Evolutionary conservation across 2,113 vertebrate genomes (phyloP).

Genomic region (Recurvirostra avosetta): DNA sequence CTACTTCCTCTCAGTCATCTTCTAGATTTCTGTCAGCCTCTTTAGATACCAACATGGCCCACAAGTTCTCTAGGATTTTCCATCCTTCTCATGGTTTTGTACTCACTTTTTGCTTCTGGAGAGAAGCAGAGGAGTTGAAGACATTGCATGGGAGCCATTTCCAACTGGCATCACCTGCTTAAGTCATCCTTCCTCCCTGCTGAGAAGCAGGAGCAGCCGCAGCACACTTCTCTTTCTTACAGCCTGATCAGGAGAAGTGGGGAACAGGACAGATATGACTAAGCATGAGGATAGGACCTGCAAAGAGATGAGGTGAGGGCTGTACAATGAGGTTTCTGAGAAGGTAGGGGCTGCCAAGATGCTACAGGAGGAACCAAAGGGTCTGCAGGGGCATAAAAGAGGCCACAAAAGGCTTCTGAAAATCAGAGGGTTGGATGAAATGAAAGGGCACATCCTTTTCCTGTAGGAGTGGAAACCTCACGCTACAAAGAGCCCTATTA

Average conservation of each 20-base stretch:
- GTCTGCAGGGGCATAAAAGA: neutral
- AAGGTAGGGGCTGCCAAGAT: neutral
- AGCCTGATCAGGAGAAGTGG: neutral
- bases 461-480: neutral
- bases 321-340: neutral
- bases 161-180: neutral
- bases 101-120: neutral
- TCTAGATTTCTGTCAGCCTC: neutral
- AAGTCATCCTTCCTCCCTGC: neutral
- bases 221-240: neutral
- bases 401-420: neutral
- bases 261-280: neutral
- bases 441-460: neutral
- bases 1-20: neutral
- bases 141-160: neutral
- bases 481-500: fast-evolving
- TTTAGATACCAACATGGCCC: neutral
- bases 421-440: neutral
- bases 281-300: fast-evolving
- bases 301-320: neutral
- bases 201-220: neutral
- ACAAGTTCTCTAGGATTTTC: neutral
- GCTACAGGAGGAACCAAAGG: neutral
- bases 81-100: neutral
- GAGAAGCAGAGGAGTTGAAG: neutral